These are phyloP conservation scores for Bostrychus sinensis DNA, from an alignment of 2,113 vertebrate genomes.

Conservation along the genomic window DNA sequence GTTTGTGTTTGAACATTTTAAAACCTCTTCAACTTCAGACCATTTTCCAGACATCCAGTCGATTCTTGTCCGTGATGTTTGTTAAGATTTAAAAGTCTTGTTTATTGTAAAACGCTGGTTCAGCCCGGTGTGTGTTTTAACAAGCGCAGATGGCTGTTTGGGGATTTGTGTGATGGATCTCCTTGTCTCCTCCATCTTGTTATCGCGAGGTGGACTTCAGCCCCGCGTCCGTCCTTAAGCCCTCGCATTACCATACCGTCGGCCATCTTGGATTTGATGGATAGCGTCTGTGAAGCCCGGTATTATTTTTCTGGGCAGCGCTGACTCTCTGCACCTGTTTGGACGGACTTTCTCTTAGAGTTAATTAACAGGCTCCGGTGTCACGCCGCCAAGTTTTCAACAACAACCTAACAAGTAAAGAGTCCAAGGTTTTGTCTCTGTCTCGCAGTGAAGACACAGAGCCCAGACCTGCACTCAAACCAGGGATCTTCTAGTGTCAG, in stretches of 20 bases:
- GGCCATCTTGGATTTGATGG: conserved; percentile 1
- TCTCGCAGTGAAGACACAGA: no score
- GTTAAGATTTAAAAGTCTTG: neutral
- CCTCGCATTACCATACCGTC: neutral
- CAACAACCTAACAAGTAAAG: no score
- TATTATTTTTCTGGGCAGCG: neutral
- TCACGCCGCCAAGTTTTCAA: neutral
- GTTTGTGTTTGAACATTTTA: no score
- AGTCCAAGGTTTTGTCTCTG: no score
- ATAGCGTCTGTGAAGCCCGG: neutral
- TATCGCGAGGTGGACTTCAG: neutral
- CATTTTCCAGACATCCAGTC: neutral
- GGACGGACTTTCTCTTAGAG: neutral
- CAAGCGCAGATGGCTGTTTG: neutral
- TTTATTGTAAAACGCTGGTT: neutral
- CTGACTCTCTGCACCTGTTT: neutral
- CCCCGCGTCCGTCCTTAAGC: neutral
- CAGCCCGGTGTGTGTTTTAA: neutral
- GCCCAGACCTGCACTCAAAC: no score
- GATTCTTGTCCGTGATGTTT: neutral
- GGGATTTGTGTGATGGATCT: conserved; percentile 3
- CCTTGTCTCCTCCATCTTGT: neutral
- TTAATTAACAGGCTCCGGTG: neutral
- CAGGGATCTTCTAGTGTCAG: no score
- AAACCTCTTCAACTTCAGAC: no score